A percentile compares a stretch with the other conserved stretches of the same genome.
These are phyloP conservation scores for Grallaria varia DNA, from an alignment of 2,113 vertebrate species.

Conservation along the genomic window DNA sequence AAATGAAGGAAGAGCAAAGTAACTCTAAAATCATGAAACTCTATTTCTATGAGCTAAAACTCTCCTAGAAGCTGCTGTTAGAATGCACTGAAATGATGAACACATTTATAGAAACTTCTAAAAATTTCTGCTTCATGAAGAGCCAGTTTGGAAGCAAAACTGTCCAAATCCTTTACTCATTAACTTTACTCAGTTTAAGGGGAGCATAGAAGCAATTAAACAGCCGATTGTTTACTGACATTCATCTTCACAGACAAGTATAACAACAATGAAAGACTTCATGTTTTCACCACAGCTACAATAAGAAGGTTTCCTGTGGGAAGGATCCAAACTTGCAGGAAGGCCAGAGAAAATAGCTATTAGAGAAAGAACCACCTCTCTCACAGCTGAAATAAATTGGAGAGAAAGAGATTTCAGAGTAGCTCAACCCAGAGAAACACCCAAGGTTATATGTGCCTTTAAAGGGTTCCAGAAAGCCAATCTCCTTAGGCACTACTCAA, in stretches of 20 bases:
- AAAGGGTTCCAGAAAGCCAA: background rate
- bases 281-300: background rate
- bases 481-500: background rate
- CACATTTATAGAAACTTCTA: background rate
- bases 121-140: background rate
- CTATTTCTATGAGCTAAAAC: background rate
- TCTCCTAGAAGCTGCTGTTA: background rate
- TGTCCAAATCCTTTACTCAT: background rate
- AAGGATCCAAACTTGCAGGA: background rate
- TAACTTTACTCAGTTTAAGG: background rate
- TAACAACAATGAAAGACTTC: background rate
- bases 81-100: background rate
- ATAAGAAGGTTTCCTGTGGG: background rate
- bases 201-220: background rate
- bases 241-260: background rate
- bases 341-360: background rate
- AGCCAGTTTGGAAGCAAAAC: background rate
- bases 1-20: background rate
- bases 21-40: background rate
- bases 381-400: background rate
- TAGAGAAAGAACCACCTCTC: background rate
- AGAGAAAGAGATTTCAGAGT: background rate
- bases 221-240: background rate
- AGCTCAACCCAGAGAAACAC: background rate
- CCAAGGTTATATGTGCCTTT: background rate